A percentile compares a stretch with the other conserved stretches of the same genome.
Conservation (phyloP, 2,113 vertebrate genomes). For the Octodon degus region DNA sequence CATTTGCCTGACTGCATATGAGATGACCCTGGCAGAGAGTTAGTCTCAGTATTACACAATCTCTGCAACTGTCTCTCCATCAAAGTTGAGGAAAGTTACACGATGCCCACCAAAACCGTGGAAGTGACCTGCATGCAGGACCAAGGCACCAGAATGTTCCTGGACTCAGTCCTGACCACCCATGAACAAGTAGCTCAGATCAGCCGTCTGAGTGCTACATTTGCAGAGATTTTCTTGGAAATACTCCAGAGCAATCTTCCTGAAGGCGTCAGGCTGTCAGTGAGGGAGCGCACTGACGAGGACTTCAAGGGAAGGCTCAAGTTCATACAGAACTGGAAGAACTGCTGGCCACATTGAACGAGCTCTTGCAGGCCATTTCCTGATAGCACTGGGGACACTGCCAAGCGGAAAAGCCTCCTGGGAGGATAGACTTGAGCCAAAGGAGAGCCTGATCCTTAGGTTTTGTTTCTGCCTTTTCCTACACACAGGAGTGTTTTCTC, state of each 20-base stretch:
- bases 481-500: not conserved
- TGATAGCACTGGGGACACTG: not conserved
- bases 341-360: conserved; percentile 89
- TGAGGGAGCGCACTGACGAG: conserved; percentile 92
- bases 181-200: conserved; percentile 83
- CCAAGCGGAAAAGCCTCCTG: not conserved
- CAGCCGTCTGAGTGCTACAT: conserved; percentile 83
- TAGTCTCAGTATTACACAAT: no score
- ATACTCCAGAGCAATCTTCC: conserved; percentile 92
- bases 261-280: conserved; percentile 91
- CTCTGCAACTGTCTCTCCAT: no score
- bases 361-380: conserved; percentile 9
- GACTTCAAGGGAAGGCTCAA: conserved; percentile 88
- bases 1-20: no score
- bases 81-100: no score
- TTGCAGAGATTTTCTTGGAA: conserved; percentile 92
- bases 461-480: not conserved
- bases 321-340: conserved; percentile 93
- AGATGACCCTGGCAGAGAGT: no score
- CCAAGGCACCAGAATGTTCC: no score
- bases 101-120: no score
- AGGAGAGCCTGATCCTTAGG: not conserved
- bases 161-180: no score
- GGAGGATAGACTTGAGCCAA: not conserved
- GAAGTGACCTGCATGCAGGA: no score